Evolutionary conservation across 2,888 invertebrate species (phyloP).

Genomic region (Rotaria magnacalcarata): DNA sequence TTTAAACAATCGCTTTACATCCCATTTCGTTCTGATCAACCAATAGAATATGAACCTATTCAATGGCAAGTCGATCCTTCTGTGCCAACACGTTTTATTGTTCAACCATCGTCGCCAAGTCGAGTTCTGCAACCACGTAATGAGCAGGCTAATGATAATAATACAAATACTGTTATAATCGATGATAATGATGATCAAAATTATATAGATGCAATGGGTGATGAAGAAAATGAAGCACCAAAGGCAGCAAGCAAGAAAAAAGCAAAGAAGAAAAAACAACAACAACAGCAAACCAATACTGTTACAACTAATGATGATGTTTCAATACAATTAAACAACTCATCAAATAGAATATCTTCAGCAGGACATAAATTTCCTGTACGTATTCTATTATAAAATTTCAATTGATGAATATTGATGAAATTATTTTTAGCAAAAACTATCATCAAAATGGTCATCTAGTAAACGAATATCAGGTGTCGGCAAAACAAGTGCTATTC

Average conservation of each 20-base stretch:
- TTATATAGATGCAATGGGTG: not conserved
- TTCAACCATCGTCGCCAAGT: not conserved
- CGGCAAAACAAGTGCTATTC: not conserved
- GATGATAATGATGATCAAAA: constrained; percentile 4
- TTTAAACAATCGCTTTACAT: not conserved
- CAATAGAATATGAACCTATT: not conserved
- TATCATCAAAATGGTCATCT: not conserved
- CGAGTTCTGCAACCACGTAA: not conserved
- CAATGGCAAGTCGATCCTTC: not conserved
- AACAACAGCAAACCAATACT: not conserved
- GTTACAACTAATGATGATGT: not conserved
- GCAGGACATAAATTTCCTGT: not conserved
- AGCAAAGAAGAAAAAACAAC: constrained; percentile 7
- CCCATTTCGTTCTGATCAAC: not conserved
- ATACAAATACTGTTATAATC: not conserved
- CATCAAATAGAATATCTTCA: too few species aligned
- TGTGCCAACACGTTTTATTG: not conserved
- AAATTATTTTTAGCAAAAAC: not conserved
- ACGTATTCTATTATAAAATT: not conserved
- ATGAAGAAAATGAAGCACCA: not conserved
- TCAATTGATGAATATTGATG: not conserved
- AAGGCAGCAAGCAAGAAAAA: not conserved
- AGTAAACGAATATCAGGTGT: not conserved
- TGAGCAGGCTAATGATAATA: not conserved
- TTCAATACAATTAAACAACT: not conserved